These are phyloP conservation scores for Manis javanica DNA, from an alignment of 2,797 vertebrate genomes.

Conservation along the genomic window DNA sequence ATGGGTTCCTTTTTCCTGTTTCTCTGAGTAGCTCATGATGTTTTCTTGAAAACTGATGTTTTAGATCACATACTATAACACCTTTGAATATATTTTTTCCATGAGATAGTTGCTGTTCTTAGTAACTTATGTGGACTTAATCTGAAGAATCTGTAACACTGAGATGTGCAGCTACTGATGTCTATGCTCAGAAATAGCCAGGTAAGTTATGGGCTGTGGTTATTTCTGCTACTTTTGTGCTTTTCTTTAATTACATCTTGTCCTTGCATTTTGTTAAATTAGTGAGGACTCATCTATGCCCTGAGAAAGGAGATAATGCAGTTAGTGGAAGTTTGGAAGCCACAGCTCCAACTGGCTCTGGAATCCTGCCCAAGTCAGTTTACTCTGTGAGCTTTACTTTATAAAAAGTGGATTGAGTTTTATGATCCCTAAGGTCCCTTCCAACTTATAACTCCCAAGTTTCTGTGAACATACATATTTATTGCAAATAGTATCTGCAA, in stretches of 20 bases:
- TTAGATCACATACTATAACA: neutral
- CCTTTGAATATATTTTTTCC: neutral
- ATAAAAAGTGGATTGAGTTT: neutral
- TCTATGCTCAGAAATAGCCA: neutral
- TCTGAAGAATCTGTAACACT: neutral
- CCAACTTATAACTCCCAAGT: conserved; percentile 1
- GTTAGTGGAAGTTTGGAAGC: neutral
- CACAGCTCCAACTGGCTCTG: neutral
- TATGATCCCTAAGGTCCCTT: neutral
- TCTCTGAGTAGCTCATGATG: neutral
- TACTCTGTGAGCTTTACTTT: neutral
- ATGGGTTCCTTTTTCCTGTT: neutral
- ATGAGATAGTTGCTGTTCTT: neutral
- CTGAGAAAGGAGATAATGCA: neutral
- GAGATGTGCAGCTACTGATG: neutral
- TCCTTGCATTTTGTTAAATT: neutral
- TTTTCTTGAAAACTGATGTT: conserved; percentile 14
- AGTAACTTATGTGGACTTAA: neutral
- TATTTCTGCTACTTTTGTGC: neutral
- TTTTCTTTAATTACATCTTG: neutral
- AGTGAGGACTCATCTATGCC: neutral
- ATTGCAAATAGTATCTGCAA: conserved; percentile 21
- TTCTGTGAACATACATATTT: neutral
- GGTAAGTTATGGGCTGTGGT: no score
- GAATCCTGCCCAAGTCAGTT: neutral